A percentile compares a stretch with the other conserved stretches of the same genome.
These are phyloP conservation scores for Smittia aterrima DNA, from an alignment of 2,888 invertebrate genomes.

Conservation along the genomic window DNA sequence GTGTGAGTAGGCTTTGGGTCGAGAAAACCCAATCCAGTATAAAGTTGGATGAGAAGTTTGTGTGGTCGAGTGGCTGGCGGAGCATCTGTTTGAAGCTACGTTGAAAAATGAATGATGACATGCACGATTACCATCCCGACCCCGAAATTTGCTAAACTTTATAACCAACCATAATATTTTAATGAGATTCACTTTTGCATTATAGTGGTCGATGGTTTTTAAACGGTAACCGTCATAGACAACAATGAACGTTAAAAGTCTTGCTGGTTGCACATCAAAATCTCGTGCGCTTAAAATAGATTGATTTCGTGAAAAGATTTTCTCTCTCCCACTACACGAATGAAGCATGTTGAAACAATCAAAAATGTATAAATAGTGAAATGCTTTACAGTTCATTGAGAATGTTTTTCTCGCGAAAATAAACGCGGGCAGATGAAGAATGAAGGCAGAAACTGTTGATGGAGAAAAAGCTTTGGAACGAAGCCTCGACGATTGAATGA, in stretches of 20 bases:
- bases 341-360: background rate
- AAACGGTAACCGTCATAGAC: background rate
- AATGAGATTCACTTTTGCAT: slow-evolving; percentile 7
- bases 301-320: slow-evolving; percentile 2
- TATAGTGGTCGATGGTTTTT: background rate
- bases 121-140: background rate
- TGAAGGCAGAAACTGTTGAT: no score
- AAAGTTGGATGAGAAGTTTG: background rate
- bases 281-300: background rate
- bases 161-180: background rate
- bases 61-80: background rate
- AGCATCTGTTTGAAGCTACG: no score
- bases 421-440: background rate
- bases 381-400: slow-evolving; percentile 3
- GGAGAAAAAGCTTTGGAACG: no score
- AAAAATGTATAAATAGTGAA: slow-evolving; percentile 9
- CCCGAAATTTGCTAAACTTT: background rate
- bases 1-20: no score
- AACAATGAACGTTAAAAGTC: background rate
- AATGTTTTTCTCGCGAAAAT: background rate
- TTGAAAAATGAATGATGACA: no score
- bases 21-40: no score
- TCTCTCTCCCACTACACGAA: background rate
- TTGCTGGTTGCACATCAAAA: background rate
- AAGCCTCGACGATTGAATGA: no score